Base-by-base conservation (phyloP, 2,888 invertebrate species). In the Papilio protenor region DNA sequence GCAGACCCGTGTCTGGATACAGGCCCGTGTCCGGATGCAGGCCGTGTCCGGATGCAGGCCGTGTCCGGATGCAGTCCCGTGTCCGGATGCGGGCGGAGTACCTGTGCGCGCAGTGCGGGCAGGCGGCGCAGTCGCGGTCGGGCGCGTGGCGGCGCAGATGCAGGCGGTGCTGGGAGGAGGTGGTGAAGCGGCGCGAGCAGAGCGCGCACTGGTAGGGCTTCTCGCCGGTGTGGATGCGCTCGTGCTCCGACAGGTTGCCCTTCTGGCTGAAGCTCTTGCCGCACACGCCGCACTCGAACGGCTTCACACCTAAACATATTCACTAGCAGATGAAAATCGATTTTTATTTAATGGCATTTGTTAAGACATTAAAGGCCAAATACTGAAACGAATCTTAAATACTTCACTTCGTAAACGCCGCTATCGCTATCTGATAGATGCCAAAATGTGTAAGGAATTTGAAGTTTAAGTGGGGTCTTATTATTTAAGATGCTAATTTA, bases 231-330 rank as follows among this genome's bases (percentile, higher is more conserved):
- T 98, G 97, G 83, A 97, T 97, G 77, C 97, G 95, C 89, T 95
- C 95, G 90, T 98, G 97, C 84, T 97, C 97, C 61, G 96, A 95
- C 77, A 97, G 92, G 92, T 97, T 97, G 77, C 97, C 97, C 85
- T 96, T 97, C 90, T 97, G 97, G 0, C 96, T 96, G 90, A 97
- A 97, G 73, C 95, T 93, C 88, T 97, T 97, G 77, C 95, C 93
- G 88, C 98, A 98, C 21, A 96, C 94, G 75, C 95, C 91, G 86
- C 97, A 97, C 73, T 95, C 91, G 88, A 94, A 97, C 0, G 97
- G 97, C 83, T 97, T 97, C 75, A 96, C 95, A 16, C 94, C 91
- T 94, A 85, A 57, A 66, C 14, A 40, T 57, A 49, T 6, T 21
- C 52, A 71, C 2, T 33, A 5, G 33, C 11, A 72, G 27, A 8